Percentiles rank a stretch among this genome's conserved stretches.
phyloP scores from a whole-genome alignment of 2,113 vertebrate species.

The Menidia beryllina region DNA sequence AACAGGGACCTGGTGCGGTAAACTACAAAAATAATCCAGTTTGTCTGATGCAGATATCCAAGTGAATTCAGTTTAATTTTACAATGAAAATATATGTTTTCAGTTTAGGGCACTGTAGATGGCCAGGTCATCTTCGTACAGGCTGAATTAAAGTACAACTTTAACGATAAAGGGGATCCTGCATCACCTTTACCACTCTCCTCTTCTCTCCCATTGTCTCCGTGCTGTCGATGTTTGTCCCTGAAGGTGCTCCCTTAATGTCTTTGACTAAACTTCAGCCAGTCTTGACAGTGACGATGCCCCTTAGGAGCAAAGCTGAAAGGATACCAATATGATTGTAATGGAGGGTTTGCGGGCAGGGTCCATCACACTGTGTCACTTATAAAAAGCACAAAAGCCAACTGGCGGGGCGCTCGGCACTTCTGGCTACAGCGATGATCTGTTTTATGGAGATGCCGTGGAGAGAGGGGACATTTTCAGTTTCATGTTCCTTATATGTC shows the following conservation, averaged over 20 bases:
- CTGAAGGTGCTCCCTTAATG: conserved; percentile 76
- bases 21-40: no score
- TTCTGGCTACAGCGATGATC: conserved; percentile 51
- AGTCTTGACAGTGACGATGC: conserved; percentile 69
- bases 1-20: no score
- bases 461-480: conserved; percentile 47
- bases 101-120: background rate
- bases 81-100: no score
- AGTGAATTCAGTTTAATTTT: no score
- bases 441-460: conserved; percentile 31
- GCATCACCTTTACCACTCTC: conserved; percentile 1
- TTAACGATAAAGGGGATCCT: conserved; percentile 12
- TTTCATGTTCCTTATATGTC: conserved; percentile 52
- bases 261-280: conserved; percentile 81
- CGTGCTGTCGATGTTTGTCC: conserved; percentile 57
- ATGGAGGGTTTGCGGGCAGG: conserved; percentile 75
- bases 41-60: no score
- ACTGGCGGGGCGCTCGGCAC: conserved; percentile 65
- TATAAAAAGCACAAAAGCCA: conserved; percentile 69
- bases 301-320: conserved; percentile 72
- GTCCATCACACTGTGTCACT: conserved; percentile 76
- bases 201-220: conserved; percentile 14
- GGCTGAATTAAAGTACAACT: conserved; percentile 30
- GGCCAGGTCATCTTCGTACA: conserved; percentile 19
- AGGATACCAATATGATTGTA: conserved; percentile 75